These are phyloP conservation scores for Lagorchestes hirsutus DNA, from an alignment of 2,797 vertebrate genomes.

Conservation along the genomic window DNA sequence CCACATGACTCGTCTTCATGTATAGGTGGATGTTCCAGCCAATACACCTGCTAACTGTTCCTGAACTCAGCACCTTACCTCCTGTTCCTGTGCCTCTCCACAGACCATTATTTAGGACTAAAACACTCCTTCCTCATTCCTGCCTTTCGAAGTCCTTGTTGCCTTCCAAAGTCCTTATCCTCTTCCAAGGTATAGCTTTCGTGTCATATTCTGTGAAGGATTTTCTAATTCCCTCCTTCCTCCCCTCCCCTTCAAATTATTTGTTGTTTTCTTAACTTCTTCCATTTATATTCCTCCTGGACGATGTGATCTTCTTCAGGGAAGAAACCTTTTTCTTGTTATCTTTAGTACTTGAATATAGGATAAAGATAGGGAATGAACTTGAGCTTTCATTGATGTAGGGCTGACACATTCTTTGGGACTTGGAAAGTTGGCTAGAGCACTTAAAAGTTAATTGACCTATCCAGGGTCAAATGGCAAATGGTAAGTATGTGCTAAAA, in stretches of 20 bases:
- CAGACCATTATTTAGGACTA: neutral
- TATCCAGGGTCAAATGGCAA: neutral
- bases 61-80: neutral
- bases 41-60: too few relatives aligned
- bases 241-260: neutral
- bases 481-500: neutral
- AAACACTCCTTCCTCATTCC: neutral
- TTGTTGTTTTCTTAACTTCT: neutral
- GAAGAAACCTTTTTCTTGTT: neutral
- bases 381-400: neutral
- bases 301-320: neutral
- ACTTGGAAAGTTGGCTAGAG: neutral
- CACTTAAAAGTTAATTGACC: neutral
- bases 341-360: neutral
- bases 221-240: neutral
- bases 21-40: neutral
- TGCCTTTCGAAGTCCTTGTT: too few relatives aligned
- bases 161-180: too few relatives aligned
- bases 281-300: neutral
- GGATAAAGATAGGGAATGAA: neutral
- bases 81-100: neutral
- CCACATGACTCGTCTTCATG: neutral
- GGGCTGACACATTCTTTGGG: neutral
- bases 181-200: neutral
- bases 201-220: neutral